Evolutionary conservation across 2,888 invertebrate species (phyloP), one percentile per base, ranked within the genome.

Genomic region (Andrena hattorfiana): DNA sequence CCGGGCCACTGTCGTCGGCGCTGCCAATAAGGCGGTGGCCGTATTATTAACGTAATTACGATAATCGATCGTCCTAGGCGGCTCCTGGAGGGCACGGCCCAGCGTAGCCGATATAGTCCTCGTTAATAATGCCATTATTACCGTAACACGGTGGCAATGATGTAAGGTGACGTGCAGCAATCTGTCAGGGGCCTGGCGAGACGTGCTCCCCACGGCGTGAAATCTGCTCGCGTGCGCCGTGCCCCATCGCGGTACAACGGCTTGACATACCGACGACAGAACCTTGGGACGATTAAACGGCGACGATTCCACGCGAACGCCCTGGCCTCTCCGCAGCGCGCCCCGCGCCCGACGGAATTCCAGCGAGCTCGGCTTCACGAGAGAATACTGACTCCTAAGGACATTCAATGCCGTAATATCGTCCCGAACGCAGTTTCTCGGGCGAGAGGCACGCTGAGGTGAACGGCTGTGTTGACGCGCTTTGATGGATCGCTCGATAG

Each of bases 81-180:
- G n/a, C n/a, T 4, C 42, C 8, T n/a, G 35, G 23, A 26, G 23
- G 56, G 8, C 56, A 23, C 13, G 5, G 30, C 16, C n/a, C 64
- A 35, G 3, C 54, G 64, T 62, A 16, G 49, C n/a, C 67, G 67
- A 64, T 67, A 62, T 68, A 59, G 69, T 30, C 42, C 32, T 63
- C 72, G 69, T 77, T 81, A 73, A 73, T 80, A 83, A 75, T 72
- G 67, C 35, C 63, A 70, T 77, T 79, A 62, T 81, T 79, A 71
- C 54, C 64, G 73, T 32, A 73, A 85, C 73, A 73, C 48, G 63
- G 66, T 72, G 70, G 77, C 81, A 77, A 85, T 75, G 77, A 75
- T 84, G 77, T 84, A 87, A 86, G 82, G 73, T 66, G 82, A 75
- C 81, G 49, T 70, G 71, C 28, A 26, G 83, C 75, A 69, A 80